phyloP scores from a whole-genome alignment of 2,113 vertebrate genomes.

The Ardeotis arabs region DNA sequence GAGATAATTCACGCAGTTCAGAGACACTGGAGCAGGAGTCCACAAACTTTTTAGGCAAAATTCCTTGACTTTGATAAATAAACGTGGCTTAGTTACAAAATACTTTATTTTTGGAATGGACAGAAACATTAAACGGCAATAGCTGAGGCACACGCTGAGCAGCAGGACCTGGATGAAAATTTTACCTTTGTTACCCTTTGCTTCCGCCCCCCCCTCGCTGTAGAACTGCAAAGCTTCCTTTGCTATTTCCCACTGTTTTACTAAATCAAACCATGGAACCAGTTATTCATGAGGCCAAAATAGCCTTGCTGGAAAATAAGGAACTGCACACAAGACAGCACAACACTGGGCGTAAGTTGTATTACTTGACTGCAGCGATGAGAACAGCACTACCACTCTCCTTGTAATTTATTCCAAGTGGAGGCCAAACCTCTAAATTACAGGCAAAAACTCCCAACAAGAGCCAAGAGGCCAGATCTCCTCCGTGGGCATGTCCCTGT shows the following conservation, averaged over 20 bases:
- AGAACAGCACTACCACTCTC: background rate
- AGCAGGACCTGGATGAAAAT: background rate
- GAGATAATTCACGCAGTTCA: background rate
- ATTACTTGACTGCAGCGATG: background rate
- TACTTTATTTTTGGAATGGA: background rate
- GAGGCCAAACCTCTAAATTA: background rate
- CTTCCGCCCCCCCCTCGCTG: background rate
- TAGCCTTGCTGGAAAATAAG: background rate
- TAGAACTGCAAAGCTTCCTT: background rate
- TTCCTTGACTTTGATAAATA: background rate
- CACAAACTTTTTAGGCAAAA: background rate
- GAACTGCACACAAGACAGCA: background rate
- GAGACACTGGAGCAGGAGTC: background rate
- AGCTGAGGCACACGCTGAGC: background rate
- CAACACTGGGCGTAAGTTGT: fast-evolving
- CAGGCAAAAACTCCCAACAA: background rate
- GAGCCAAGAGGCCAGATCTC: background rate
- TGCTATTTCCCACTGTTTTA: background rate
- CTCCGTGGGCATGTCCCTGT: background rate
- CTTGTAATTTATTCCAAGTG: background rate
- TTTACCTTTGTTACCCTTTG: background rate
- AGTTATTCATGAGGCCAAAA: background rate
- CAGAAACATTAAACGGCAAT: background rate
- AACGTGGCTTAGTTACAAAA: background rate
- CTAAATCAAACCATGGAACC: background rate